Evolutionary conservation across 2,113 vertebrate genomes (phyloP).

Genomic region (Phrynosoma platyrhinos): DNA sequence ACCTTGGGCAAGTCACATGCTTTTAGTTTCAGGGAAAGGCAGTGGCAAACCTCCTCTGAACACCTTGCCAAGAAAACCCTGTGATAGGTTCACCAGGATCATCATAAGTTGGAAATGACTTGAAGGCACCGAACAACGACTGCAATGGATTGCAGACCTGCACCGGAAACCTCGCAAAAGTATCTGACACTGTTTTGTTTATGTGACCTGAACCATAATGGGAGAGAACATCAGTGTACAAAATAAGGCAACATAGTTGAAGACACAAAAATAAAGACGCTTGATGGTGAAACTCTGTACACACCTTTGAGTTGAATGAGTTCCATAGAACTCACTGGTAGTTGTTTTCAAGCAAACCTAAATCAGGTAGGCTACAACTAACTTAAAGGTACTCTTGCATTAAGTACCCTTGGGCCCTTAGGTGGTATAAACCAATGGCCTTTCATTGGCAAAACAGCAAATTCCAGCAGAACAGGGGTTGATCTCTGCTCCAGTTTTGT

Average conservation of each 20-base stretch:
- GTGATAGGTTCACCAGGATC: too few species aligned
- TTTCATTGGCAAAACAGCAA: too few species aligned
- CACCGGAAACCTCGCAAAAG: background rate
- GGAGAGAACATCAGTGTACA: background rate
- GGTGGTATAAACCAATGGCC: too few species aligned
- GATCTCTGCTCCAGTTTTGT: background rate
- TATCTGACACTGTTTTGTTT: background rate
- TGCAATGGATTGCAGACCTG: background rate
- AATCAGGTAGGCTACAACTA: background rate
- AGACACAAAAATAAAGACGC: background rate
- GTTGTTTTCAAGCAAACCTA: background rate
- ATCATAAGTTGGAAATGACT: too few species aligned
- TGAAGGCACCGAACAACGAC: too few species aligned
- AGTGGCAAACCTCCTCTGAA: too few species aligned
- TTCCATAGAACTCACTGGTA: background rate
- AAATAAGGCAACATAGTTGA: background rate
- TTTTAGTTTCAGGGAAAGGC: too few species aligned
- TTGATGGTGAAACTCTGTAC: background rate
- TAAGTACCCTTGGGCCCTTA: background rate
- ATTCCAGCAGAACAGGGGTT: too few species aligned
- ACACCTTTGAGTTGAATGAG: background rate
- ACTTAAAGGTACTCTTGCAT: background rate
- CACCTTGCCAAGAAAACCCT: too few species aligned
- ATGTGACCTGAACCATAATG: too few species aligned
- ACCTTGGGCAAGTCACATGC: too few species aligned